Conservation (phyloP, 2,113 vertebrate species). For the Muntiacus muntjak region DNA sequence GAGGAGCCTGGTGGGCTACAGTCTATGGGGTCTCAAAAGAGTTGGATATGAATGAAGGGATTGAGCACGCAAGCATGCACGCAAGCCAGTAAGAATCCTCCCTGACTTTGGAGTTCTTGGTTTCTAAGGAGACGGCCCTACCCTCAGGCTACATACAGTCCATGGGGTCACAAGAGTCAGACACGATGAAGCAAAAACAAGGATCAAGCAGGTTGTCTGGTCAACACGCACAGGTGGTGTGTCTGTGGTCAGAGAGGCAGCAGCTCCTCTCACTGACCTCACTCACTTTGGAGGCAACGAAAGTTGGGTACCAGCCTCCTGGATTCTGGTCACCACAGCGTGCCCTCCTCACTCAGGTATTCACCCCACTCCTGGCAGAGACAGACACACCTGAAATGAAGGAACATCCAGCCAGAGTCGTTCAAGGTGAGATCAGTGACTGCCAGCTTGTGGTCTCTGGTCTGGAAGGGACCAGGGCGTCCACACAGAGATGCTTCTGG, state of each 20-base stretch:
- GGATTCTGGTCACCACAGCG: not conserved
- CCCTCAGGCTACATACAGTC: not conserved
- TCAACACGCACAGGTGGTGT: accelerated
- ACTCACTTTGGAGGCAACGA: accelerated
- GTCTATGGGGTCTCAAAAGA: not conserved
- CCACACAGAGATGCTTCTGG: not conserved
- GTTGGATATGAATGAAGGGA: not conserved
- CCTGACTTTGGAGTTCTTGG: not conserved
- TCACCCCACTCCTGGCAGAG: not conserved
- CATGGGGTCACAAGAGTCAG: not conserved
- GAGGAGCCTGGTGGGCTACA: not conserved
- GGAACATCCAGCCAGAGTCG: not conserved
- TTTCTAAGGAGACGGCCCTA: not conserved
- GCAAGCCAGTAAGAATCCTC: not conserved
- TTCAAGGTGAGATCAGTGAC: not conserved
- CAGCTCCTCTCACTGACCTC: accelerated
- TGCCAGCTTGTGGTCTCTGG: not conserved
- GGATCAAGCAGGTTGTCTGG: not conserved
- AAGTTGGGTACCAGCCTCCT: not conserved
- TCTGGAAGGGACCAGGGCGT: not conserved
- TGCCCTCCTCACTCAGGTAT: not conserved
- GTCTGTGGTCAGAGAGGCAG: not conserved
- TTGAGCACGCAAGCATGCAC: accelerated
- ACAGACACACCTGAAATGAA: not conserved
- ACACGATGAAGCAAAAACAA: not conserved